phyloP scores from a whole-genome alignment of 2,797 vertebrate species.

The Steatocranus sp. region DNA sequence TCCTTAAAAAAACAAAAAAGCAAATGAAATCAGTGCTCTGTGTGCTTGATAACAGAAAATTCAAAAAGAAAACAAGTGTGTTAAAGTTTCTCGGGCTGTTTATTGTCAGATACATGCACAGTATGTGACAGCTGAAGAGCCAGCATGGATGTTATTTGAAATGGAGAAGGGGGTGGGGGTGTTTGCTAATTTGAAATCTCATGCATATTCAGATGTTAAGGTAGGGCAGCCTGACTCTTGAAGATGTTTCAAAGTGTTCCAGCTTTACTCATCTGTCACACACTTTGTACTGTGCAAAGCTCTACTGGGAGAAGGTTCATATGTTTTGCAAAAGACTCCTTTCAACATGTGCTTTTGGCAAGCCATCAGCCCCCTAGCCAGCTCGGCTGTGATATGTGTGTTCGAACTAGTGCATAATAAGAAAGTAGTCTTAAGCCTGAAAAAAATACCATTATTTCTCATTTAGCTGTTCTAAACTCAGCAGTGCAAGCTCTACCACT shows the following conservation, averaged over 20 bases:
- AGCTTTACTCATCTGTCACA: slow-evolving; percentile 52
- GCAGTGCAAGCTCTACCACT: slow-evolving; percentile 1
- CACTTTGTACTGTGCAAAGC: slow-evolving; percentile 31
- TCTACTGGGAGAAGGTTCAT: slow-evolving; percentile 34
- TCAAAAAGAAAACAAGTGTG: slow-evolving; percentile 43
- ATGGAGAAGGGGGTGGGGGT: background rate
- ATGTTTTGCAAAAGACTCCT: slow-evolving; percentile 42
- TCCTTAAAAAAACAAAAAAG: background rate
- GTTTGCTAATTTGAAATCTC: slow-evolving; percentile 48
- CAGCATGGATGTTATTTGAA: slow-evolving; percentile 20
- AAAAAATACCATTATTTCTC: slow-evolving; percentile 41
- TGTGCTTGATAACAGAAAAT: slow-evolving; percentile 44
- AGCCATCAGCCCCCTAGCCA: slow-evolving; percentile 16
- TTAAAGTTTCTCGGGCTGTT: slow-evolving; percentile 21
- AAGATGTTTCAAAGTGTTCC: slow-evolving; percentile 41
- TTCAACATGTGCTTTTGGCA: slow-evolving; percentile 43
- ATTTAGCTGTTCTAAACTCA: slow-evolving; percentile 41
- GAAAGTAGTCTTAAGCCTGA: slow-evolving; percentile 15
- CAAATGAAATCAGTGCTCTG: slow-evolving; percentile 26
- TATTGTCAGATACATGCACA: slow-evolving; percentile 31
- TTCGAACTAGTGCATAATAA: slow-evolving; percentile 23
- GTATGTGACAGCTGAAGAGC: slow-evolving; percentile 38
- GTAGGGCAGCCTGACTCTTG: slow-evolving; percentile 23
- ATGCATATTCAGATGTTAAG: slow-evolving; percentile 57
- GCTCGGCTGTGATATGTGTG: slow-evolving; percentile 4